Evolutionary conservation across 2,113 vertebrate genomes (phyloP).

Genomic region (Aramus guarauna): DNA sequence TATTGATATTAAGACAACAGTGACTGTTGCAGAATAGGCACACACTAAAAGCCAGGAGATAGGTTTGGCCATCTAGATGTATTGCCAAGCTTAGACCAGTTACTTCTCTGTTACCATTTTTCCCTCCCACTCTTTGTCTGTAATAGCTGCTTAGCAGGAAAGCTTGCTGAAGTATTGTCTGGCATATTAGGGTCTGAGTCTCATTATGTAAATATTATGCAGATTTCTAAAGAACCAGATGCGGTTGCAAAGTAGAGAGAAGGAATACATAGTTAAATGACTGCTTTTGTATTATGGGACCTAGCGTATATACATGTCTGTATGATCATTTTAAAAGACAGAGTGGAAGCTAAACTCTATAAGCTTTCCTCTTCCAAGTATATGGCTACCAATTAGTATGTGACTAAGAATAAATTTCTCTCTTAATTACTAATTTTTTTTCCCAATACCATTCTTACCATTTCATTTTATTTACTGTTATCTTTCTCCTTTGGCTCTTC

Average conservation of each 20-base stretch:
- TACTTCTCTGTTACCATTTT: neutral
- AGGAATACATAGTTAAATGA: neutral
- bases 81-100: neutral
- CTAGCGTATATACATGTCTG: neutral
- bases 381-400: neutral
- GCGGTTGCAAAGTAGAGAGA: neutral
- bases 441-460: neutral
- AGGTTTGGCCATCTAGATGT: neutral
- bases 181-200: neutral
- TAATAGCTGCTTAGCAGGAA: neutral
- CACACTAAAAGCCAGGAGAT: neutral
- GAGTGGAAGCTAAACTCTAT: neutral
- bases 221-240: conserved; percentile 8
- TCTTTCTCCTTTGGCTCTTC: neutral
- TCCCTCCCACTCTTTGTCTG: neutral
- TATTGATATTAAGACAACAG: neutral
- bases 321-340: neutral
- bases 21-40: neutral
- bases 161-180: neutral
- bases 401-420: neutral
- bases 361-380: neutral
- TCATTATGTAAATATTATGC: conserved; percentile 23
- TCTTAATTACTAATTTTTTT: neutral
- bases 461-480: conserved; percentile 17
- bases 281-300: neutral